Evolutionary conservation across 2,797 vertebrate species (phyloP).

Genomic region (Schizopygopsis pylzovi): DNA sequence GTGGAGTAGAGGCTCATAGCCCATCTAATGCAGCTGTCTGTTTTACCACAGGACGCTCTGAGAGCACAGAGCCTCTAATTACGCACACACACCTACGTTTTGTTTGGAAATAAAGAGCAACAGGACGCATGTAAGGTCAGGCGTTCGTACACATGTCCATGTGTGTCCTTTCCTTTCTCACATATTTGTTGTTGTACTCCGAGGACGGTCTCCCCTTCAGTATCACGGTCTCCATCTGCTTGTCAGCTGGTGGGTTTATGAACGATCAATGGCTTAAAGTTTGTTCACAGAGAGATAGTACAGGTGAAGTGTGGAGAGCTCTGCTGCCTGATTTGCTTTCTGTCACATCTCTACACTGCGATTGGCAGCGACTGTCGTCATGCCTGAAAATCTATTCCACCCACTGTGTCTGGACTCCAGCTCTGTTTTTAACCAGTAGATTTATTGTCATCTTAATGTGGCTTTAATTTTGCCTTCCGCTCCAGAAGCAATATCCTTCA

Average conservation of each 20-base stretch:
- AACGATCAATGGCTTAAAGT: slow-evolving; percentile 23
- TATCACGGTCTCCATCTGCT: slow-evolving; percentile 30
- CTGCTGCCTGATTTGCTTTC: slow-evolving; percentile 19
- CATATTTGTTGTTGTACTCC: background rate
- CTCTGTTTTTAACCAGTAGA: slow-evolving; percentile 65
- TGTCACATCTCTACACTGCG: slow-evolving; percentile 44
- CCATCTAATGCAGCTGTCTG: slow-evolving; percentile 50
- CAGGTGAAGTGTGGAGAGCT: slow-evolving; percentile 44
- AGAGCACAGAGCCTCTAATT: slow-evolving; percentile 50
- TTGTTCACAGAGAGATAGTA: slow-evolving; percentile 2
- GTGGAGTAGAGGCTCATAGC: slow-evolving; percentile 42
- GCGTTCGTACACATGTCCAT: background rate
- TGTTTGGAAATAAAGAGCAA: background rate
- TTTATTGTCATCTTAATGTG: slow-evolving; percentile 77
- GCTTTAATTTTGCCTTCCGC: slow-evolving; percentile 66
- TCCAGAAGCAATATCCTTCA: slow-evolving; percentile 61
- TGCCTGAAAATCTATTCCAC: slow-evolving; percentile 77
- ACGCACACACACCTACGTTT: slow-evolving; percentile 47
- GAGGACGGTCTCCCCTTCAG: background rate
- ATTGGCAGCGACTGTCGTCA: slow-evolving; percentile 70
- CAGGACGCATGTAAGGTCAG: slow-evolving; percentile 9
- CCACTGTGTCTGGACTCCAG: slow-evolving; percentile 69
- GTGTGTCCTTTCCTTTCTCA: background rate
- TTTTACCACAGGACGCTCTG: slow-evolving; percentile 47
- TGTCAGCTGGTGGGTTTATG: slow-evolving; percentile 14